phyloP scores from a whole-genome alignment of 2,113 vertebrate species.

The Carlito syrichta region DNA sequence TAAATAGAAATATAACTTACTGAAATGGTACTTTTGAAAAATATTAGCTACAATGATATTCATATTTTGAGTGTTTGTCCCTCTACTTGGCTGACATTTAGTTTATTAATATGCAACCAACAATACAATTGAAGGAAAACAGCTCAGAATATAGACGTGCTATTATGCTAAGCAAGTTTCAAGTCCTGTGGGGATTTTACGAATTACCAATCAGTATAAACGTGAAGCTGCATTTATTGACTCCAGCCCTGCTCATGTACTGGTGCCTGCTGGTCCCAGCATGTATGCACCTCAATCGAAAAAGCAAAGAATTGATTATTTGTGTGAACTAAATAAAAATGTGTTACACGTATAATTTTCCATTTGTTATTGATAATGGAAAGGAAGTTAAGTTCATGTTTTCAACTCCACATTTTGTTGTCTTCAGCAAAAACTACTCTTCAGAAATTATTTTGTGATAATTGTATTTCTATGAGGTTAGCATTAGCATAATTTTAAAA shows the following conservation, averaged over 20 bases:
- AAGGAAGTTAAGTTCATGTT: conserved; percentile 48
- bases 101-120: conserved; percentile 94
- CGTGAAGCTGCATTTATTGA: conserved; percentile 95
- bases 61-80: conserved; percentile 83
- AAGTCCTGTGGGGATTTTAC: conserved; percentile 89
- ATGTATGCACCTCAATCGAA: conserved; percentile 80
- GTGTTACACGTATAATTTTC: conserved; percentile 77
- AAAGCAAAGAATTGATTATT: conserved; percentile 81
- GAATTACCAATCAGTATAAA: conserved; percentile 92
- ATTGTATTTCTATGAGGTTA: neutral
- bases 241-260: conserved; percentile 79
- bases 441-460: conserved; percentile 39
- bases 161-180: conserved; percentile 92
- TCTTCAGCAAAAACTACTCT: conserved; percentile 50
- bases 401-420: conserved; percentile 35
- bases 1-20: conserved; percentile 85
- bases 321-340: conserved; percentile 82
- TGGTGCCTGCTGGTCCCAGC: conserved; percentile 83
- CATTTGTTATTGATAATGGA: conserved; percentile 67
- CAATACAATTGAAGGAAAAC: conserved; percentile 90
- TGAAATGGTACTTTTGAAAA: conserved; percentile 85
- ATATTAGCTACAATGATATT: conserved; percentile 86
- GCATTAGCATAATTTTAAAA: conserved; percentile 40
- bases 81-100: conserved; percentile 88
- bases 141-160: conserved; percentile 91